Conservation (phyloP, 1,140 invertebrate species). For the Schlechtendalia chinensis region DNA sequence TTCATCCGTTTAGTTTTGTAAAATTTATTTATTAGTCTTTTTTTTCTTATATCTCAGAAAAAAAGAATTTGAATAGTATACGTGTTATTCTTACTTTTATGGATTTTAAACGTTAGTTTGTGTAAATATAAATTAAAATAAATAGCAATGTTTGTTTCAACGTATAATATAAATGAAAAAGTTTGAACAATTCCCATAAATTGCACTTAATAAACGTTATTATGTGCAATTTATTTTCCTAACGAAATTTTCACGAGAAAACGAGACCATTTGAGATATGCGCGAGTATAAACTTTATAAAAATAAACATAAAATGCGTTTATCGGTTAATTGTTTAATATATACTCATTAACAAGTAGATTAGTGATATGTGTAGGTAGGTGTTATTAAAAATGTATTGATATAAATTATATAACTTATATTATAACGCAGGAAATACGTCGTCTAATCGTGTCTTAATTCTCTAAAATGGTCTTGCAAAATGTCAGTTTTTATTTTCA, state of each 20-base stretch:
- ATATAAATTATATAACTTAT: no score
- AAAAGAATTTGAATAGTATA: background rate
- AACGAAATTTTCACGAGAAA: no score
- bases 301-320: background rate
- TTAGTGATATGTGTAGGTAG: background rate
- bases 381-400: background rate
- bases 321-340: background rate
- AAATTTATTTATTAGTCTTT: background rate
- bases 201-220: no score
- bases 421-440: background rate
- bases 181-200: no score
- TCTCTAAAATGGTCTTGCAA: background rate
- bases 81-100: background rate
- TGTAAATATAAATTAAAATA: background rate
- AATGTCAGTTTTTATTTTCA: constrained; percentile 20
- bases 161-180: background rate
- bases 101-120: background rate
- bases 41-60: background rate
- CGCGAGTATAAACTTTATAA: background rate
- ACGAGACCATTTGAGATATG: no score
- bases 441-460: background rate
- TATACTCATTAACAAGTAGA: background rate
- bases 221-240: no score
- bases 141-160: background rate
- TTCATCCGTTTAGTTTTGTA: background rate